phyloP scores from a whole-genome alignment of 2,797 vertebrate genomes.

The Kryptopterus vitreolus region DNA sequence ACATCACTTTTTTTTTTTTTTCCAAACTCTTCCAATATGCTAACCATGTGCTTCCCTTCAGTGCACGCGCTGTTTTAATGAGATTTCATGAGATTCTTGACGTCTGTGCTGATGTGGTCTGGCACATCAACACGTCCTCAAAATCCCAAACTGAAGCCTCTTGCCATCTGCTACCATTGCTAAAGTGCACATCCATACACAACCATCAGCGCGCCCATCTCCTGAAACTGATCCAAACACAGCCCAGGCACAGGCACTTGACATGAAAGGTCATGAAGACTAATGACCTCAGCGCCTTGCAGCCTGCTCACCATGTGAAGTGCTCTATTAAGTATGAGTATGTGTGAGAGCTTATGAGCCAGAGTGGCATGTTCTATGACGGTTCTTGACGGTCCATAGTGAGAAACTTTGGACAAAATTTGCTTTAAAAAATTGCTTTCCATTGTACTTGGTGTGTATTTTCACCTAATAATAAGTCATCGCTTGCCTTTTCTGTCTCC shows the following conservation, averaged over 20 bases:
- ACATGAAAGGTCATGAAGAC: slow-evolving; percentile 16
- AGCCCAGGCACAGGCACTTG: slow-evolving; percentile 10
- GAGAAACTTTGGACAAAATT: neutral
- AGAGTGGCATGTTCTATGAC: neutral
- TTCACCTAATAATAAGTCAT: neutral
- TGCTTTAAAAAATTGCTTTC: neutral
- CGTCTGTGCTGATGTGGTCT: slow-evolving; percentile 49
- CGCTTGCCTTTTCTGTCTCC: neutral
- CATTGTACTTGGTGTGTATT: too few species aligned
- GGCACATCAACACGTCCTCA: slow-evolving; percentile 51
- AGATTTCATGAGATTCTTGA: slow-evolving; percentile 37
- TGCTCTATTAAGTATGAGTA: slow-evolving; percentile 42
- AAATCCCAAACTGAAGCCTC: slow-evolving; percentile 53
- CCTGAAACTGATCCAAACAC: slow-evolving; percentile 31
- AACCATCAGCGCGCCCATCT: slow-evolving; percentile 9
- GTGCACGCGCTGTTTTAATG: slow-evolving; percentile 27
- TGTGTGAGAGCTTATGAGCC: slow-evolving; percentile 11
- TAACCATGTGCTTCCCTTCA: slow-evolving; percentile 27
- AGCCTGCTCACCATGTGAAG: slow-evolving; percentile 38
- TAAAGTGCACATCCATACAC: slow-evolving; percentile 9
- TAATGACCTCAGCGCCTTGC: slow-evolving; percentile 32
- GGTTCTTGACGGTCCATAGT: neutral
- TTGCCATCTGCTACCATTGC: slow-evolving; percentile 40
- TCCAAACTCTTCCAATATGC: slow-evolving; percentile 22
- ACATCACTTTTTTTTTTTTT: neutral